These are phyloP conservation scores for Papilio protenor DNA, from an alignment of 2,888 invertebrate species.

Conservation along the genomic window DNA sequence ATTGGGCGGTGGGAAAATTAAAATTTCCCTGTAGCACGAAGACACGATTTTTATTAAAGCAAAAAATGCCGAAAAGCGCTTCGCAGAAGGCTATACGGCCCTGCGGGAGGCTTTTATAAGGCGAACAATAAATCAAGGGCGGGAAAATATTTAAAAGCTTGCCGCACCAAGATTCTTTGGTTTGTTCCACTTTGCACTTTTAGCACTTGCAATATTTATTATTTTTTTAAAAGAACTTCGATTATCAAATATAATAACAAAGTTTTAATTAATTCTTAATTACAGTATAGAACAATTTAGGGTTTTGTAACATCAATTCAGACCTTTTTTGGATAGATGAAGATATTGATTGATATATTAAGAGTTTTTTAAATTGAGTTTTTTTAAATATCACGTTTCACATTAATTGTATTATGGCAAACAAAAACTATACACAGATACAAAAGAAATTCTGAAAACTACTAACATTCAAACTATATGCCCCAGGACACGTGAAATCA, in stretches of 20 bases:
- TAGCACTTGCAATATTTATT: background rate
- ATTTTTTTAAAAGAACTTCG: background rate
- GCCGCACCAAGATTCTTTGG: conserved; percentile 64
- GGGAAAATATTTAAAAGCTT: conserved; percentile 78
- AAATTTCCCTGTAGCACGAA: conserved; percentile 67
- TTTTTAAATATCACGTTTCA: background rate
- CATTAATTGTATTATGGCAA: background rate
- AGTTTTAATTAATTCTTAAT: background rate
- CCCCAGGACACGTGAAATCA: conserved; percentile 1
- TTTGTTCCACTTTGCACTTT: conserved; percentile 50
- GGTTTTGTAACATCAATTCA: too few species aligned
- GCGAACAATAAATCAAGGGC: conserved; percentile 79
- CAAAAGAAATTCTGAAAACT: background rate
- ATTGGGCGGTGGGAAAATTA: conserved; percentile 68
- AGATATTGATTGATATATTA: too few species aligned
- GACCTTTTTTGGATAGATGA: background rate
- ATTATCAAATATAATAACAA: background rate
- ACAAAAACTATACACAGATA: background rate
- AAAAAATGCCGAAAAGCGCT: conserved; percentile 74
- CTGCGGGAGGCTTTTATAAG: conserved; percentile 81
- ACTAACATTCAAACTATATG: background rate
- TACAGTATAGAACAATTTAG: too few species aligned
- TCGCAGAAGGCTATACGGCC: conserved; percentile 58
- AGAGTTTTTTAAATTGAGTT: background rate
- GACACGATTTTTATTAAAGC: conserved; percentile 68